Conservation (phyloP, 92 coral and sea anemone genomes). For the Porites cylindrica region DNA sequence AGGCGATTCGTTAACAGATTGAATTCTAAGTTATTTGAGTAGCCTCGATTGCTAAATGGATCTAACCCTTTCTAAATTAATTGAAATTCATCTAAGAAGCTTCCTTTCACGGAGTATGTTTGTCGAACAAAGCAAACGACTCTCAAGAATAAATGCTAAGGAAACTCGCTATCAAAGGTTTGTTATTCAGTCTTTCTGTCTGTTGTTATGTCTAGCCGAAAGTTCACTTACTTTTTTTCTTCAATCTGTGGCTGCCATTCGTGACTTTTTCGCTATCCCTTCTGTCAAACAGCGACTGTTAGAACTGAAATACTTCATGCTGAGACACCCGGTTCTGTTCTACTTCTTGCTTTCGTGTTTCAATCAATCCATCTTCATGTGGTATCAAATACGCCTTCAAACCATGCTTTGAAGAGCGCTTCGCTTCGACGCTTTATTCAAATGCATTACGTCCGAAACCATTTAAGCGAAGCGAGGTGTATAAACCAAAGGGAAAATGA, state of each 20-base stretch:
- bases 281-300: neutral
- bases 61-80: slow-evolving; percentile 10
- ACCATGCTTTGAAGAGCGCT: slow-evolving; percentile 11
- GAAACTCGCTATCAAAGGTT: neutral
- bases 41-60: neutral
- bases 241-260: neutral
- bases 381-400: slow-evolving; percentile 14
- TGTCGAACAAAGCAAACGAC: slow-evolving; percentile 26
- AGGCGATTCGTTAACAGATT: neutral
- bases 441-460: slow-evolving; percentile 26
- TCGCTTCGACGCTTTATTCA: neutral
- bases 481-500: slow-evolving; percentile 11
- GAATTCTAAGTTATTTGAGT: slow-evolving; percentile 23
- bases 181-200: neutral
- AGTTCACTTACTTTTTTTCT: slow-evolving; percentile 10
- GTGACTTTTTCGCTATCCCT: neutral
- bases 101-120: neutral
- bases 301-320: slow-evolving; percentile 13
- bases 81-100: slow-evolving; percentile 36
- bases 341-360: slow-evolving; percentile 15
- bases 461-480: slow-evolving; percentile 8
- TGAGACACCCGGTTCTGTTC: neutral
- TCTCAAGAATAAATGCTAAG: neutral
- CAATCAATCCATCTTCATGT: slow-evolving; percentile 22
- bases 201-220: neutral